Conservation (phyloP, 2,113 vertebrate genomes). For the Sinocyclocheilus anophthalmus region DNA sequence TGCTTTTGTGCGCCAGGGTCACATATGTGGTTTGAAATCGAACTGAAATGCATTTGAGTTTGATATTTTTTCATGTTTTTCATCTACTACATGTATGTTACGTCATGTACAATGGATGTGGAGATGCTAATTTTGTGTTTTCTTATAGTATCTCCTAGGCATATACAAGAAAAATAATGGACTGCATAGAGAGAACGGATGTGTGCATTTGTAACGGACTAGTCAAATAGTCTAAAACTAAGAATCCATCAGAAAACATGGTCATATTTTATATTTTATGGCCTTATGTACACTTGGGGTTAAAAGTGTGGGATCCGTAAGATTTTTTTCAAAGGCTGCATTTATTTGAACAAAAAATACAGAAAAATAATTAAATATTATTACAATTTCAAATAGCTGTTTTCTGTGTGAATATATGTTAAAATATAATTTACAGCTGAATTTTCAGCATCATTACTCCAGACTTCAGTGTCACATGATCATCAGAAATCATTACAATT, state of each 20-base stretch:
- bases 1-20: too few species aligned
- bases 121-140: not conserved
- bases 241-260: not conserved
- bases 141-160: not conserved
- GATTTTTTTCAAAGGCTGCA: not conserved
- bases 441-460: too few species aligned
- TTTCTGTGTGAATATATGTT: too few species aligned
- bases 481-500: too few species aligned
- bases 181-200: not conserved
- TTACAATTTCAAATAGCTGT: not conserved
- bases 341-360: not conserved
- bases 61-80: not conserved
- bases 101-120: not conserved
- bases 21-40: not conserved
- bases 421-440: not conserved
- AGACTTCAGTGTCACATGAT: too few species aligned
- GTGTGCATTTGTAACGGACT: too few species aligned
- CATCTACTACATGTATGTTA: not conserved
- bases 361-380: not conserved
- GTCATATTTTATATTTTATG: not conserved
- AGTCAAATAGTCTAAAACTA: not conserved
- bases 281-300: not conserved
- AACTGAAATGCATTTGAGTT: not conserved
- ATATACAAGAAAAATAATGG: not conserved
- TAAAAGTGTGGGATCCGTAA: not conserved